phyloP scores from a whole-genome alignment of 1,140 invertebrate genomes.

The Apocrypta bakeri region DNA sequence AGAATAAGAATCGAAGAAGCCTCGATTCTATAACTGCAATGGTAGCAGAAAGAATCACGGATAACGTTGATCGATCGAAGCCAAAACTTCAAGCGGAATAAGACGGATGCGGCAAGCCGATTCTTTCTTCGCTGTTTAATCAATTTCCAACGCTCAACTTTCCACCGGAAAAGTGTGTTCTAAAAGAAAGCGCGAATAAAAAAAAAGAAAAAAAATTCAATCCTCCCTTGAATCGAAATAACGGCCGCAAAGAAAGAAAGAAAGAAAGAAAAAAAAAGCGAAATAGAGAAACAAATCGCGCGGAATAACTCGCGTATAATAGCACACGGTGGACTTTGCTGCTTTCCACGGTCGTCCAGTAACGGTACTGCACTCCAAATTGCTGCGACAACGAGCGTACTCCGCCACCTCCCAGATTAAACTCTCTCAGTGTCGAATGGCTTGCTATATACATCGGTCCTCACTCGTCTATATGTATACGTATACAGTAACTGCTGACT shows the following conservation, averaged over 20 bases:
- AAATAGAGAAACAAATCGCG: not conserved
- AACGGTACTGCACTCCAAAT: not conserved
- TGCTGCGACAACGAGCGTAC: constrained; percentile 5
- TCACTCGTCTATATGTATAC: no score
- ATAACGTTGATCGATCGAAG: constrained; percentile 7
- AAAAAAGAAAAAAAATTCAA: constrained; percentile 2
- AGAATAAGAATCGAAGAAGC: not conserved
- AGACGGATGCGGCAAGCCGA: constrained; percentile 8
- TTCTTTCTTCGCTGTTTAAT: constrained; percentile 3
- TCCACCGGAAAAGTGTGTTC: not conserved
- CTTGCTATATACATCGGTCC: no score
- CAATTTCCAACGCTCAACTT: constrained; percentile 1
- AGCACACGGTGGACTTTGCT: not conserved
- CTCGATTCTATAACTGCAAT: not conserved
- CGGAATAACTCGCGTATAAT: constrained; percentile 8
- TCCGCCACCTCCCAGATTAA: not conserved
- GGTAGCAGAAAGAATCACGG: not conserved
- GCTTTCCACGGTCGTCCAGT: not conserved
- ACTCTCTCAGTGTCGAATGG: not conserved
- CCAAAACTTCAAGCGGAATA: not conserved
- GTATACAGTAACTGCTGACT: not conserved
- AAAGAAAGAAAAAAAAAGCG: not conserved
- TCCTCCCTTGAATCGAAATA: not conserved
- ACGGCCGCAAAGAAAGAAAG: not conserved
- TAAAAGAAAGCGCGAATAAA: not conserved